Conservation (phyloP, 2,113 vertebrate species). For the Ancistrus triradiatus region DNA sequence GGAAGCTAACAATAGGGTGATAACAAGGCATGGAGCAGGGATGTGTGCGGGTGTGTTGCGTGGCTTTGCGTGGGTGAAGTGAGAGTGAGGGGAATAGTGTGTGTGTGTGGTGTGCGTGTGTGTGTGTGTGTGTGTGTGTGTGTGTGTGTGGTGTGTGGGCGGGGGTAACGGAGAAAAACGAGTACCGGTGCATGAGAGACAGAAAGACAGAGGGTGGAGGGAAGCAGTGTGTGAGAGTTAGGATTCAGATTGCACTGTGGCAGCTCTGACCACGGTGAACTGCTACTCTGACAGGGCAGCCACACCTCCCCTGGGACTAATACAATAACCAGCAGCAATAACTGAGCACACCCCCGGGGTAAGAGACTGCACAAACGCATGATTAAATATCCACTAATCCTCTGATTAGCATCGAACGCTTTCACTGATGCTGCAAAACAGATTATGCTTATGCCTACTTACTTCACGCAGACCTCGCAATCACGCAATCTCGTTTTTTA, state of each 20-base stretch:
- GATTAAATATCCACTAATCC: slow-evolving; percentile 38
- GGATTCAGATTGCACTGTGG: slow-evolving; percentile 22
- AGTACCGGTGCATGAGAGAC: background rate
- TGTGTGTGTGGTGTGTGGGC: slow-evolving; percentile 14
- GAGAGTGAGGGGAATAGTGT: slow-evolving; percentile 22
- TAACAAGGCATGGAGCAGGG: slow-evolving; percentile 25
- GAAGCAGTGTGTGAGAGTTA: background rate
- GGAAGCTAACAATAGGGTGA: slow-evolving; percentile 40
- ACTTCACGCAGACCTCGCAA: too few species aligned
- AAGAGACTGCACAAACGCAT: slow-evolving; percentile 25
- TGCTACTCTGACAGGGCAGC: slow-evolving; percentile 30
- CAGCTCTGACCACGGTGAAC: slow-evolving; percentile 18
- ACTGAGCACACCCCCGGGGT: slow-evolving; percentile 5
- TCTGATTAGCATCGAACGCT: slow-evolving; percentile 29
- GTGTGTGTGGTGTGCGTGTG: slow-evolving; percentile 11
- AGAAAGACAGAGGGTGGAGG: background rate
- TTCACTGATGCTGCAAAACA: slow-evolving; percentile 18
- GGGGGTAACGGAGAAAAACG: slow-evolving; percentile 7
- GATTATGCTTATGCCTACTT: slow-evolving; percentile 21
- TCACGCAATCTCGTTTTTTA: too few species aligned
- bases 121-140: slow-evolving; percentile 13
- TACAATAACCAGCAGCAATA: slow-evolving; percentile 43
- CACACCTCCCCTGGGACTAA: slow-evolving; percentile 37
- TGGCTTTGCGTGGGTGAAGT: slow-evolving; percentile 14
- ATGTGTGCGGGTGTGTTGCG: slow-evolving; percentile 7